Base-by-base conservation (phyloP, 2,888 invertebrate species). In the Agapostemon virescens region DNA sequence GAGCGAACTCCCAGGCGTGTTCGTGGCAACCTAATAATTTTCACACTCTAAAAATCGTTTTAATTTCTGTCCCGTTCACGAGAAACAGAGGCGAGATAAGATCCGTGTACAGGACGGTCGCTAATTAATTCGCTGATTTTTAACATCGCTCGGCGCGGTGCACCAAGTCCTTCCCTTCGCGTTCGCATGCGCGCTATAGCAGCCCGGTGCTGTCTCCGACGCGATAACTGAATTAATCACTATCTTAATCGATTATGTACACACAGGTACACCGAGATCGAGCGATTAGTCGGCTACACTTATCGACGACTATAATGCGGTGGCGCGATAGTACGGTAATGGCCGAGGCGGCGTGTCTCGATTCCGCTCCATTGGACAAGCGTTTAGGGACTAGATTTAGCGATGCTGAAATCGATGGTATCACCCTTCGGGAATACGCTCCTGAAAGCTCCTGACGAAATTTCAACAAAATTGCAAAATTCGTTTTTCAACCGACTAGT, bases 141-240 rank as follows among this genome's bases (percentile, higher is more conserved):
- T 71, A 17, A 49, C n/a, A 1, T n/a, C 49, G 3, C 40, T 7
- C n/a, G 9, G 20, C n/a, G 5, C n/a, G 17, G 20, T 26, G 36
- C 15, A 20, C 36, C 20, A 30, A 26, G 69, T 4, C n/a, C 36
- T 20, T 11, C 23, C 26, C 20, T 33, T 6, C 0, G 4, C 40
- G 55, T 38, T 26, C 30, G 20, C 20, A 20, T 30, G 9, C 17
- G 20, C 6, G 17, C 20, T 55, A 55, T 17, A 33, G 30, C 9
- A 61, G 33, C 33, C 20, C 33, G 40, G n/a, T 61, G 33, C 49
- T 64, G 67, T 55, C 42, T 6, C 23, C 30, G n/a, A 23, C 30
- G 23, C 20, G 78, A 86, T 75, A 82, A 84, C 73, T 79, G 74
- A 82, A 85, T 85, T 83, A 86, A 84, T 78, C 84, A 42, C 45